phyloP scores from a whole-genome alignment of 2,797 vertebrate genomes.

The Rhinella marina region DNA sequence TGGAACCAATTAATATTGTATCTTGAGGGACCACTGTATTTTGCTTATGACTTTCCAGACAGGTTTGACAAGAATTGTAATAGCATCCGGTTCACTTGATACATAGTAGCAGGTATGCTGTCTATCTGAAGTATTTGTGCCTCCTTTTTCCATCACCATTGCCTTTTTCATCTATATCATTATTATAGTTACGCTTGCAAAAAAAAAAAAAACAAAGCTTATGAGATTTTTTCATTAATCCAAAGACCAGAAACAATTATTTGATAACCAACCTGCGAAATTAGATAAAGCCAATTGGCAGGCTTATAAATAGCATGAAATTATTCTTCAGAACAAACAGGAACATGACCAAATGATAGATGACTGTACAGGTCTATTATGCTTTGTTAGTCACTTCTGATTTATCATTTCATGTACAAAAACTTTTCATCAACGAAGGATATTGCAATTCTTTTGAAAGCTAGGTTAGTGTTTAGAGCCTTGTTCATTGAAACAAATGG shows the following conservation, averaged over 20 bases:
- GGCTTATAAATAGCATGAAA: background rate
- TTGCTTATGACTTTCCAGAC: background rate
- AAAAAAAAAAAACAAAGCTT: background rate
- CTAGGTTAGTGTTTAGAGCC: background rate
- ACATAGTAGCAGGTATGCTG: background rate
- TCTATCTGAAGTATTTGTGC: background rate
- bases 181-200: background rate
- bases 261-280: background rate
- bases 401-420: background rate
- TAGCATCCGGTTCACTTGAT: background rate
- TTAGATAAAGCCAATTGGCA: constrained; percentile 4
- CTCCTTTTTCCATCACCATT: background rate
- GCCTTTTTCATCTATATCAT: background rate
- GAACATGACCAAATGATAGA: background rate
- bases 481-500: background rate
- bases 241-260: background rate
- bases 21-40: background rate
- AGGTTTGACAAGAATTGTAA: background rate
- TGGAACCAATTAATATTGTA: too few species aligned
- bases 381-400: background rate
- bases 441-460: background rate
- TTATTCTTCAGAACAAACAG: constrained; percentile 1
- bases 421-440: background rate
- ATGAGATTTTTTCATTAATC: background rate
- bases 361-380: background rate